Base-by-base conservation (phyloP, 2,113 vertebrate genomes). In the Leucopsar rothschildi region DNA sequence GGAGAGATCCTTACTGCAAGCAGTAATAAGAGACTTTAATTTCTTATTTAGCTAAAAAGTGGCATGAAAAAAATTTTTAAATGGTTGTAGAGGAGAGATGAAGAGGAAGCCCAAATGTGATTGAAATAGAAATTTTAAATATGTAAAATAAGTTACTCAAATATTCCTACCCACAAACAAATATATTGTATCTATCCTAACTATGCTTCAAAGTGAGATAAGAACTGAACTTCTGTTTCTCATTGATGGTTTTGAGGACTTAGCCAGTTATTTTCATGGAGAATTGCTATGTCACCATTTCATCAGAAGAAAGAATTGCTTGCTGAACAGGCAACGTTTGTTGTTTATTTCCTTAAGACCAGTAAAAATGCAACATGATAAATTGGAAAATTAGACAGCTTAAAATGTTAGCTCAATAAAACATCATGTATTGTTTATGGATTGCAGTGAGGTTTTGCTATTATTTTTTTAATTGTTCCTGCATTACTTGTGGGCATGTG, bases 401-500 rank as follows among this genome's bases (percentile, higher is more conserved):
- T 97, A 90, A 92, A 76, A 96, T 73, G 60, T 52, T 82, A 72
- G 23, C 70, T 96, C 68, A 71, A 60, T 49, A 61, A 75, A 93
- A 39, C 22, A 72, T 47, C 61, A 56, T 44, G 47, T 77, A 94
- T 35, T 73, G 28, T 88, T 97, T 93, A 95, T 82, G 52, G 94
- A 96, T 93, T 85, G 72, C 29, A 94, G 80, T 12, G 55, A 92
- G 77, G 79, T 93, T 97, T 97, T 95, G 82, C 49, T 68, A 24
- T 86, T 73, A 29, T 65, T 96, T 97, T 98, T 97, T 97, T 96
- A 97, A 96, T 98, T 97, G 93, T 97, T 97, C 42, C 89, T 97
- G 69, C 72, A 91, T 92, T 97, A 94, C 93, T 96, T 93, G 85
- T 86, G 94, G 79, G 31, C 97, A 98, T 95, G 95, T 98, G 97